Evolutionary conservation across 2,888 invertebrate species (phyloP).

Genomic region (Noctua janthe): DNA sequence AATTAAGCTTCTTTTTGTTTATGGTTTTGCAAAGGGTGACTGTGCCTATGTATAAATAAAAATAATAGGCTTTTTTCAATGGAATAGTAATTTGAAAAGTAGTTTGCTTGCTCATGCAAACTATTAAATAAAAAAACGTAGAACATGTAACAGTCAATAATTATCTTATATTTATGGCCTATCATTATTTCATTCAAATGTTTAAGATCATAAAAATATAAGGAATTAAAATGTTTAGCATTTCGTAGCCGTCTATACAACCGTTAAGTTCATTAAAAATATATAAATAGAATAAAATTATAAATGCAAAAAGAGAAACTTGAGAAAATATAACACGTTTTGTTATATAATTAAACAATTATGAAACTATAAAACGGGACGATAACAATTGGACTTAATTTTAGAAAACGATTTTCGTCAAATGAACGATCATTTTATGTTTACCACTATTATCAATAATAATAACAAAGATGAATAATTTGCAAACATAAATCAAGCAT

Average conservation of each 20-base stretch:
- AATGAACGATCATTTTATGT: not conserved
- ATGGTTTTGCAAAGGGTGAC: conserved; percentile 17
- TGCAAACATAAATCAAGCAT: not conserved
- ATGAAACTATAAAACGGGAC: not conserved
- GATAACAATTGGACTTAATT: conserved; percentile 11
- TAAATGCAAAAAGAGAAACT: conserved; percentile 33
- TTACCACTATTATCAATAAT: not conserved
- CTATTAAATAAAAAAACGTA: conserved; percentile 23
- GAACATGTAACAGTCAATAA: not conserved
- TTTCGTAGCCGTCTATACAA: conserved; percentile 3
- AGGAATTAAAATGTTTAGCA: not conserved
- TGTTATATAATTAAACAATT: conserved; percentile 8
- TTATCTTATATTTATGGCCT: conserved; percentile 27
- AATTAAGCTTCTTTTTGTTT: conserved; percentile 1
- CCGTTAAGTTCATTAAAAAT: not conserved
- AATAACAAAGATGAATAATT: not conserved
- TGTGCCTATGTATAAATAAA: conserved; percentile 38
- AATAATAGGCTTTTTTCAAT: conserved; percentile 32
- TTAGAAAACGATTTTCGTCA: not conserved
- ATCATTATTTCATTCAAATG: conserved; percentile 23
- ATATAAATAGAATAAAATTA: not conserved
- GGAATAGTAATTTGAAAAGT: conserved; percentile 32
- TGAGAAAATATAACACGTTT: conserved; percentile 7
- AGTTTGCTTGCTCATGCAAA: conserved; percentile 28
- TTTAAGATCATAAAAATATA: conserved; percentile 7